phyloP scores from a whole-genome alignment of 2,888 invertebrate species.

The Fragum fragum region DNA sequence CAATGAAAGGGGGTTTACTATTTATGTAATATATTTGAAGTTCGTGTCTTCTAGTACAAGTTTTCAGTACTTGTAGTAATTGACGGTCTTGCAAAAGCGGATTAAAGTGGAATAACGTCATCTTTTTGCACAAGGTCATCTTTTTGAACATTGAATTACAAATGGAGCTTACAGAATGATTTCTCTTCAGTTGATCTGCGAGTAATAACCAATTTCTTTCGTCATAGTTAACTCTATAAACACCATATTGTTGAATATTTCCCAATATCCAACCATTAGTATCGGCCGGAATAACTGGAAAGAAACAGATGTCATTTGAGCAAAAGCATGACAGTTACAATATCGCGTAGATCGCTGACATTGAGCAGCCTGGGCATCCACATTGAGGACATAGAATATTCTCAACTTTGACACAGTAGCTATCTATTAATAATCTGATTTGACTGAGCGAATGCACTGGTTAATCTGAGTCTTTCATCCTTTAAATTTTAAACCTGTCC shows the following conservation, averaged over 20 bases:
- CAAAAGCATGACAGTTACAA: neutral
- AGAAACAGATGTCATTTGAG: no score
- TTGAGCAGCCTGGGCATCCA: neutral
- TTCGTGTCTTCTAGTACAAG: no score
- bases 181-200: slow-evolving; percentile 86
- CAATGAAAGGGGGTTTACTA: no score
- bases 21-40: no score
- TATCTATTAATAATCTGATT: no score
- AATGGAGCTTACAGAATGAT: slow-evolving; percentile 87
- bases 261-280: slow-evolving; percentile 78
- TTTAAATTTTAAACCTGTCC: no score
- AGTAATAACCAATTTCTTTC: slow-evolving; percentile 84
- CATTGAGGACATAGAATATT: neutral
- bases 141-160: neutral
- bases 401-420: no score
- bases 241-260: slow-evolving; percentile 86
- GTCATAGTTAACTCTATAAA: slow-evolving; percentile 86
- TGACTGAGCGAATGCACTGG: no score
- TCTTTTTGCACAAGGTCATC: neutral
- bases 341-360: neutral
- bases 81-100: no score
- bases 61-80: no score
- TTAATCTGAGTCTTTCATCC: no score
- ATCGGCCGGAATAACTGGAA: slow-evolving; percentile 4
- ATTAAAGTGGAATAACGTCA: neutral